These are phyloP conservation scores for Notamacropus eugenii DNA, from an alignment of 2,797 vertebrate species.

Conservation along the genomic window DNA sequence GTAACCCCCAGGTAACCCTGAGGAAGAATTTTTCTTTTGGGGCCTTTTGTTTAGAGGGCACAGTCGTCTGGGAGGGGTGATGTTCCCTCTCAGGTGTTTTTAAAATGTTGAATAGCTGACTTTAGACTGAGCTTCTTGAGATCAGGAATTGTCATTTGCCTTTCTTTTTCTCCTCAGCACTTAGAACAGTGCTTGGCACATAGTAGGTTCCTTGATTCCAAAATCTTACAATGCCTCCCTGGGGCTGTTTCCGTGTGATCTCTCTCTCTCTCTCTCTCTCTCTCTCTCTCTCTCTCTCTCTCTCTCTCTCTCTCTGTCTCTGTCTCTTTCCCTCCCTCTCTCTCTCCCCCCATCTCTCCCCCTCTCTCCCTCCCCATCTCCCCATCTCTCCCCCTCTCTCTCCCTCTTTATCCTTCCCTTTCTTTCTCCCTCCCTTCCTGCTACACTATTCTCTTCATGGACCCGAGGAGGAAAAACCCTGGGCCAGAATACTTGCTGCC, in stretches of 20 bases:
- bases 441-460: background rate
- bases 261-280: too few relatives aligned
- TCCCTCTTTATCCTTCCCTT: background rate
- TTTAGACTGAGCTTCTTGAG: background rate
- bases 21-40: slow-evolving; percentile 35
- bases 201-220: background rate
- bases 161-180: background rate
- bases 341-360: too few relatives aligned
- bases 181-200: background rate
- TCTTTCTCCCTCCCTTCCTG: background rate
- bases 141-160: background rate
- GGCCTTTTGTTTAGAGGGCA: background rate
- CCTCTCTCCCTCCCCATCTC: too few relatives aligned
- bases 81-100: background rate
- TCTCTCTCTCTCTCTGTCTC: too few relatives aligned
- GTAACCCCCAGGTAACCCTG: slow-evolving; percentile 55
- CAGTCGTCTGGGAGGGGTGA: background rate
- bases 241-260: background rate
- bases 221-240: background rate
- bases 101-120: background rate
- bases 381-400: too few relatives aligned
- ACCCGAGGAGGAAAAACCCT: background rate
- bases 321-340: too few relatives aligned
- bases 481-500: background rate
- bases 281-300: too few relatives aligned